Evolutionary conservation across 35 echinoderm and acorn worm genomes (phyloP).

Genomic region (Ophiothrix spiculata): DNA sequence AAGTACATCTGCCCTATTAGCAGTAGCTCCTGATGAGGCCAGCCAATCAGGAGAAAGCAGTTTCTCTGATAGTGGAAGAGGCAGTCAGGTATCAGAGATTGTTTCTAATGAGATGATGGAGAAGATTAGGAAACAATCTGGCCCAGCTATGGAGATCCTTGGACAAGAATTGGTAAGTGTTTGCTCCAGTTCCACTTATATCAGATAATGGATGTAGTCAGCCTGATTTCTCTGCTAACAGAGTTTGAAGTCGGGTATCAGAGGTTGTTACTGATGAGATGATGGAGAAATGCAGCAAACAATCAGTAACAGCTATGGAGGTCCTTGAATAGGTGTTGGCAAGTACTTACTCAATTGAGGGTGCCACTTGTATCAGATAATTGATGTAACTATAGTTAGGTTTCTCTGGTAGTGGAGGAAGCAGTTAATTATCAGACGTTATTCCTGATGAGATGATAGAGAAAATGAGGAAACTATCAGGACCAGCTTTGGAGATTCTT

Average conservation of each 20-base stretch:
- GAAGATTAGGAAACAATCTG: slow-evolving; percentile 51
- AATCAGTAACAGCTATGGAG: slow-evolving; percentile 60
- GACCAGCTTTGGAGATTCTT: slow-evolving; percentile 60
- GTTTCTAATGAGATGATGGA: background rate
- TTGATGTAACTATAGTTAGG: too few species aligned
- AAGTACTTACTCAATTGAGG: too few species aligned
- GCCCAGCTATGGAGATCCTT: slow-evolving; percentile 61
- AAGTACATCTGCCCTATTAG: too few species aligned
- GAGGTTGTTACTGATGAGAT: background rate
- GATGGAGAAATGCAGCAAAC: slow-evolving; percentile 28
- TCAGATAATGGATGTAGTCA: too few species aligned
- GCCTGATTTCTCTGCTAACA: background rate
- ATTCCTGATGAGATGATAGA: background rate
- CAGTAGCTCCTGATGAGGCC: background rate
- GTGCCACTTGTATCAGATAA: too few species aligned
- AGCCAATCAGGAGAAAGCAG: background rate
- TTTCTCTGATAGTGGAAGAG: background rate
- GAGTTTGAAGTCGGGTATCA: background rate
- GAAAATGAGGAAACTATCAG: slow-evolving; percentile 48
- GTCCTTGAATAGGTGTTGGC: slow-evolving; percentile 71
- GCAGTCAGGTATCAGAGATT: background rate
- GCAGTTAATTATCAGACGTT: background rate
- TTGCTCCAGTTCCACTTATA: too few species aligned
- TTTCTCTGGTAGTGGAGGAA: background rate
- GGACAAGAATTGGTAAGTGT: slow-evolving; percentile 67